Base-by-base conservation (phyloP, 2,113 vertebrate species). In the Ia io region DNA sequence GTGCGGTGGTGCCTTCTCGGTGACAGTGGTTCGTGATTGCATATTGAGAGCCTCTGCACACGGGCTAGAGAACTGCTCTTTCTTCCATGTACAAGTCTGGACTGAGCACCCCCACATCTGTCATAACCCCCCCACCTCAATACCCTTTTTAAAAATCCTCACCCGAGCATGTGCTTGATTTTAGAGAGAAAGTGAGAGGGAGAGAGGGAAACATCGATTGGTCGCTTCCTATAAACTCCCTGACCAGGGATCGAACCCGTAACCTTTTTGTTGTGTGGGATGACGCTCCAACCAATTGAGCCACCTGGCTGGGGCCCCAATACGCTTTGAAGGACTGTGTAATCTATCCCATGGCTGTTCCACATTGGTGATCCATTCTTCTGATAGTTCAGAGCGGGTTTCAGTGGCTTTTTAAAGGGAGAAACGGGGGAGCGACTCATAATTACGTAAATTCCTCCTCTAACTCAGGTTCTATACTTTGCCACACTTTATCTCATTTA, bases 311-410 rank as follows among this genome's bases (percentile, higher is more conserved):
- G 56, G 23, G 28, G 61, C 44, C 56, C 56, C 28, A 4, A 7
- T 18, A 11, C 12, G 51, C 37, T 28, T 85, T 35, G 16, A 35
- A 59, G 67, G 61, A 20, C 51, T 37, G 0, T 35, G 25, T 9
- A 11, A 32, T 42, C 37, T 56, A 0, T 17, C 25, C 7, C 0
- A 0, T 4, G 9, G n/a, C 9, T 13, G n/a, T 56, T 17, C 74
- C 59, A 3, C 18, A 3, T 23, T n/a, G 6, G 18, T 28, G 3
- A 35, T 28, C 51, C 22, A 5, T 23, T 87, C 56, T 35, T 30
- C 63, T 42, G 63, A 17, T 9, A 35, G n/a, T 53, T 67, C 37
- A 42, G 22, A 94, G 51, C 4, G 35, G 22, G 2, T 32, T 40
- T 37, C 3, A 30, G 63, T 87, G 70, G 63, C 25, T 69, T 67